phyloP scores from a whole-genome alignment of 1,140 invertebrate species.

The Aphelenchoides besseyi region DNA sequence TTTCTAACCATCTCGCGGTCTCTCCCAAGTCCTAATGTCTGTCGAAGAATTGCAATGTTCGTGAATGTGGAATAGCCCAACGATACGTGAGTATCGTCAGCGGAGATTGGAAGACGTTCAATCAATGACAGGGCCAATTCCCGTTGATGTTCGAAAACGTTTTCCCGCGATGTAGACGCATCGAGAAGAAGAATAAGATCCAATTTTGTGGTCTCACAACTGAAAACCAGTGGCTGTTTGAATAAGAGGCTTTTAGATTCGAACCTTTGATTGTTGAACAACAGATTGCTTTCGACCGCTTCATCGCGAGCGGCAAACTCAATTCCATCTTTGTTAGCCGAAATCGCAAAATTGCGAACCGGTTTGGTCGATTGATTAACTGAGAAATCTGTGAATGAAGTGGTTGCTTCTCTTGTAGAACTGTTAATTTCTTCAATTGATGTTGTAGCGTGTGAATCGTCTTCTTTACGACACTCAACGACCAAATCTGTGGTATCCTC shows the following conservation, averaged over 20 bases:
- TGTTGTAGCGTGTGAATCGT: too few species aligned
- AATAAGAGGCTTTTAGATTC: too few species aligned
- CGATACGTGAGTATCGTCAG: conserved; percentile 52
- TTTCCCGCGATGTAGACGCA: conserved; percentile 56
- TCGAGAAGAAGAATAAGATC: conserved; percentile 57
- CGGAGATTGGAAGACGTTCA: conserved; percentile 52
- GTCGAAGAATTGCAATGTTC: conserved; percentile 43
- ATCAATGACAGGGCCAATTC: conserved; percentile 54
- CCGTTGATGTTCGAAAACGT: conserved; percentile 56
- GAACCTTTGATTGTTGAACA: neutral
- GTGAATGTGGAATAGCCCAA: conserved; percentile 58
- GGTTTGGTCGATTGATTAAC: neutral
- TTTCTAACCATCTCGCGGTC: conserved; percentile 55
- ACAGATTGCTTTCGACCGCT: neutral
- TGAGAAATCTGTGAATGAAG: conserved; percentile 20
- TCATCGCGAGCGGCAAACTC: conserved; percentile 13
- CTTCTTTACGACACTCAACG: neutral
- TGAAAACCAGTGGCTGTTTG: conserved; percentile 17
- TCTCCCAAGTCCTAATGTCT: conserved; percentile 52
- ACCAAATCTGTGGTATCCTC: conserved; percentile 22
- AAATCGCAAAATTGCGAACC: neutral
- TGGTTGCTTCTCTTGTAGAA: conserved; percentile 16
- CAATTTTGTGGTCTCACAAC: conserved; percentile 45
- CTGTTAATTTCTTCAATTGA: too few species aligned
- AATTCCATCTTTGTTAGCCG: neutral